Base-by-base conservation (phyloP, 2,113 vertebrate genomes). In the Sylvia atricapilla region DNA sequence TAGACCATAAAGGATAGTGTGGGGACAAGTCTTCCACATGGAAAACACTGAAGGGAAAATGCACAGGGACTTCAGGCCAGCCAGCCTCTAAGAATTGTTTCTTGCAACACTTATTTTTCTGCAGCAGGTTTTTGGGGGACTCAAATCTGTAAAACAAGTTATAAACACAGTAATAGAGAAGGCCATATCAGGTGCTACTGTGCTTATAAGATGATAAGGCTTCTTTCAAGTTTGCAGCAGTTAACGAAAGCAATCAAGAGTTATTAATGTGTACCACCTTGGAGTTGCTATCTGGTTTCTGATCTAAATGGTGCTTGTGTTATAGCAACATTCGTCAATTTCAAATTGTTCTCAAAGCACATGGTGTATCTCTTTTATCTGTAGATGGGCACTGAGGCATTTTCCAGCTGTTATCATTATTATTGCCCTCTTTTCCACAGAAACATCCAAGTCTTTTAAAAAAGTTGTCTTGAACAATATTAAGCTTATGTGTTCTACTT, bases 281-380 rank as follows among this genome's bases (percentile, higher is more conserved):
- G 1, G 1, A 67, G 59, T 41, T 93, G 55, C 86, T 96, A 47
- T 96, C 91, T 77, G 41, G 19, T 77, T 92, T 77, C 76, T 93
- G 28, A 97, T 96, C 96, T 94, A 92, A 93, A 93, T 67, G 62
- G 39, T 44, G 39, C 69, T 94, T 81, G 35, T 8, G 12, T 93
- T 92, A 92, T 3, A 91, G 89, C 76, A 90, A 60, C 94, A 94
- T 96, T 93, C 10, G 12, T 94, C 95, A 92, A 75, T 84, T 96
- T 93, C 93, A 93, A 89, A 95, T 94, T 89, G 70, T 74, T 89
- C 73, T 90, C 73, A 39, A 64, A 86, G 59, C 64, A 13, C 50
- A 62, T 35, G 39, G 52, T 90, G 5, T 37, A 67, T 94, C 89
- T 87, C 39, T 69, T 52, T 56, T 89, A 93, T 94, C 94, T 92